phyloP scores from a whole-genome alignment of 2,888 invertebrate species.

The Chironomus tentans region DNA sequence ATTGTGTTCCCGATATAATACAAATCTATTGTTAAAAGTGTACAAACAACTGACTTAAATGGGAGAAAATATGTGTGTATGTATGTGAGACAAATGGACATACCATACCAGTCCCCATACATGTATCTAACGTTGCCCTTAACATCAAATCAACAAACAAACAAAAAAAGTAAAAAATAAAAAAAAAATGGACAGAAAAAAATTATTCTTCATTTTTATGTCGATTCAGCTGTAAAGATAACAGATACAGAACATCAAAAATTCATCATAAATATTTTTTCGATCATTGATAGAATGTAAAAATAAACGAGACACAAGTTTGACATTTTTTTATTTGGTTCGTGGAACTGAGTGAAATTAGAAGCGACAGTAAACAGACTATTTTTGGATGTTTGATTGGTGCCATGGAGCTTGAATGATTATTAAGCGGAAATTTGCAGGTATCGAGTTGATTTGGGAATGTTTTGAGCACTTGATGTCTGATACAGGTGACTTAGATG shows the following conservation, averaged over 20 bases:
- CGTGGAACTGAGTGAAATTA: too few relatives aligned
- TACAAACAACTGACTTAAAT: neutral
- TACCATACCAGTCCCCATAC: neutral
- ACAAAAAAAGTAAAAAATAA: neutral
- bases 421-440: too few relatives aligned
- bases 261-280: neutral
- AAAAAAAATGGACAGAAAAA: neutral
- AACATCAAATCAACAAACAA: neutral
- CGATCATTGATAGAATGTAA: neutral
- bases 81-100: neutral
- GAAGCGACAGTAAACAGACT: too few relatives aligned
- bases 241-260: neutral
- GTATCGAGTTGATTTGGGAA: too few relatives aligned
- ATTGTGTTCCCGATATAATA: constrained; percentile 3
- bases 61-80: neutral
- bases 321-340: neutral
- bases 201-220: neutral
- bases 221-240: constrained; percentile 23
- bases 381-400: too few relatives aligned
- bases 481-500: too few relatives aligned
- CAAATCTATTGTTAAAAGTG: constrained; percentile 12
- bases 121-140: neutral
- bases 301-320: neutral
- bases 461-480: too few relatives aligned
- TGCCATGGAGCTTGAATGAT: too few relatives aligned